Evolutionary conservation across 2,113 vertebrate species (phyloP).

Genomic region (Electrona antarctica): DNA sequence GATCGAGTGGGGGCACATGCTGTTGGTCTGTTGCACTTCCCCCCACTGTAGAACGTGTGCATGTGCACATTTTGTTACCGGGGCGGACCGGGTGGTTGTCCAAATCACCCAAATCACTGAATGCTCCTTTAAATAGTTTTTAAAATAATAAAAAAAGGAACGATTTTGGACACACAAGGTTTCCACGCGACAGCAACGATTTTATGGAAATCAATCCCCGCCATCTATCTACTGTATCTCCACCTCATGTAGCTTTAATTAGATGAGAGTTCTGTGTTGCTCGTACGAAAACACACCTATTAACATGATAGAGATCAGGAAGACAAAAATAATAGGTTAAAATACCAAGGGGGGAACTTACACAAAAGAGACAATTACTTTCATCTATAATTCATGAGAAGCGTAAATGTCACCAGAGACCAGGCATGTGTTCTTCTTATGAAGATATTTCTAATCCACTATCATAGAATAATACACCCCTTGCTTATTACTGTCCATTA

Average conservation of each 20-base stretch:
- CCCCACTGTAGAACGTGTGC: no score
- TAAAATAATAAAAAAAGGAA: no score
- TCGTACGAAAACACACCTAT: constrained; percentile 30
- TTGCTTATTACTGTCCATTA: constrained; percentile 5
- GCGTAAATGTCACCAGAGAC: constrained; percentile 37
- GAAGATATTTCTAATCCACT: constrained; percentile 33
- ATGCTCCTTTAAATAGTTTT: no score
- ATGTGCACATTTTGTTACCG: no score
- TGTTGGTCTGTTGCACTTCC: no score
- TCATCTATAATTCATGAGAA: constrained; percentile 57
- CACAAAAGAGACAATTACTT: constrained; percentile 58
- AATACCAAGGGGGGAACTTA: constrained; percentile 63
- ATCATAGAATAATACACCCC: constrained; percentile 7
- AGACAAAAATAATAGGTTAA: constrained; percentile 37
- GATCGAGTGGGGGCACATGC: no score
- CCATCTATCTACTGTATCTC: not conserved
- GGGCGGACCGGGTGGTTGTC: no score
- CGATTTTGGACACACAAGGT: no score
- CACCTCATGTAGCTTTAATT: constrained; percentile 17
- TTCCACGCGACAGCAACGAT: no score
- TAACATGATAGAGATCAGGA: constrained; percentile 29
- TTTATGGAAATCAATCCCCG: not conserved
- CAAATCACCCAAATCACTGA: no score
- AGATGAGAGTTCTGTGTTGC: constrained; percentile 15
- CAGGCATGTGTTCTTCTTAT: constrained; percentile 26